Evolutionary conservation across 2,888 invertebrate species (phyloP), one percentile per base, ranked within the genome.

Genomic region (Leptinotarsa juncta): DNA sequence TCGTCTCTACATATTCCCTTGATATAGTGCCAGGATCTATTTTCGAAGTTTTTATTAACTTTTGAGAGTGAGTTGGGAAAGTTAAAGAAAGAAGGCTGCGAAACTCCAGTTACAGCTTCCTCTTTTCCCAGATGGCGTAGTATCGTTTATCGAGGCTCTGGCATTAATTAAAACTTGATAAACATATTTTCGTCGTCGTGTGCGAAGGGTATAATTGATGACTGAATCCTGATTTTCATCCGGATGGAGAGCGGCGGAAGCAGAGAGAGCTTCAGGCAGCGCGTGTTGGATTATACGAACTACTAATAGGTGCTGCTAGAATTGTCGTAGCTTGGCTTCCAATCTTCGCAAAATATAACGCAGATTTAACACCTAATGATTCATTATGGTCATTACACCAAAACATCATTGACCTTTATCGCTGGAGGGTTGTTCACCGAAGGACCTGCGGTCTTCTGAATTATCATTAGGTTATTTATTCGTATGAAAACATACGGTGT

Each of bases 151-250:
- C 67, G 57, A 72, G 55, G 57, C 66, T 60, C 73, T 53, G 65
- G 68, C 73, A 76, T 76, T 76, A 76, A 76, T 76, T 76, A 74
- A 69, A 76, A 71, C 73, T 76, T 73, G 68, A 69, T 74, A 74
- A 76, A 81, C 81, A 82, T 82, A 82, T 80, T 82, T 82, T 77
- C 79, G 78, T 78, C 79, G 79, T 42, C 42, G 42, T 42, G 42
- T 79, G 79, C 78, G 78, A 77, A 77, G 75, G 78, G 76, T 78
- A 79, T 81, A 80, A 81, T 81, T 81, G 80, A 80, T 81, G 77
- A 73, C 76, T 77, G 79, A 75, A 74, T 78, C 73, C 75, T 76
- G 77, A 79, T 79, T 79, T 77, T 71, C 71, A 73, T 70, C 67
- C 65, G 73, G 73, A 55, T 57, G 72, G 67, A 69, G 69, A 67